These are phyloP conservation scores for Drosophila azteca DNA, from an alignment of 1,140 invertebrate species.

Conservation along the genomic window DNA sequence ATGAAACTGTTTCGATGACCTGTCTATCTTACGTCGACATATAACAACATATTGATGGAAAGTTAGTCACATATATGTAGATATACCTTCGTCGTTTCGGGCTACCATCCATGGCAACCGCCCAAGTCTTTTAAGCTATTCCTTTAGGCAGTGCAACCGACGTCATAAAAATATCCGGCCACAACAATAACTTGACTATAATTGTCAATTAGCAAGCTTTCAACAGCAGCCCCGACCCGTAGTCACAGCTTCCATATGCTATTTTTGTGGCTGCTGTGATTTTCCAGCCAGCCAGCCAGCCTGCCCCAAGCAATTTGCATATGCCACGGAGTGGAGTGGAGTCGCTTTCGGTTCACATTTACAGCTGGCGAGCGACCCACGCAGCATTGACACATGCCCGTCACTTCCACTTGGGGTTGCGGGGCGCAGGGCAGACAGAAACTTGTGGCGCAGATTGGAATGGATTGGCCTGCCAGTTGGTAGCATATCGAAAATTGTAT, in stretches of 20 bases:
- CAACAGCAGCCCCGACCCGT: constrained; percentile 26
- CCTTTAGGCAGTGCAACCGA: constrained; percentile 5
- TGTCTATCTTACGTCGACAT: no score
- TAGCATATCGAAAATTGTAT: constrained; percentile 47
- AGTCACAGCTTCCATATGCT: constrained; percentile 49
- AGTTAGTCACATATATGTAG: no score
- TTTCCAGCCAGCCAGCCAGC: constrained; percentile 9
- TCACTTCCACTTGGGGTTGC: constrained; percentile 41
- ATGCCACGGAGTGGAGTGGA: constrained; percentile 21
- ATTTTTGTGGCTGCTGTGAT: constrained; percentile 3
- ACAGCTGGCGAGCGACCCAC: constrained; percentile 32
- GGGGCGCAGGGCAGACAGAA: constrained; percentile 22
- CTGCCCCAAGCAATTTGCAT: constrained; percentile 10
- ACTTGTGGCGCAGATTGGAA: background rate
- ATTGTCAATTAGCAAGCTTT: constrained; percentile 69
- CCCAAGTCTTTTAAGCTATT: constrained; percentile 1
- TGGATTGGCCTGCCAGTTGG: constrained; percentile 32
- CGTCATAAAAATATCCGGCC: constrained; percentile 21
- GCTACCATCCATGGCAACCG: no score
- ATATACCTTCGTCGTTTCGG: no score
- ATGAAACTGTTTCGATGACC: no score
- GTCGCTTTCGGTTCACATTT: constrained; percentile 17
- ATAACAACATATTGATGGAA: no score
- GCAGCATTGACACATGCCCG: constrained; percentile 52
- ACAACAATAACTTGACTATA: constrained; percentile 32